Base-by-base conservation (phyloP, 2,113 vertebrate genomes). In the Tympanuchus pallidicinctus region DNA sequence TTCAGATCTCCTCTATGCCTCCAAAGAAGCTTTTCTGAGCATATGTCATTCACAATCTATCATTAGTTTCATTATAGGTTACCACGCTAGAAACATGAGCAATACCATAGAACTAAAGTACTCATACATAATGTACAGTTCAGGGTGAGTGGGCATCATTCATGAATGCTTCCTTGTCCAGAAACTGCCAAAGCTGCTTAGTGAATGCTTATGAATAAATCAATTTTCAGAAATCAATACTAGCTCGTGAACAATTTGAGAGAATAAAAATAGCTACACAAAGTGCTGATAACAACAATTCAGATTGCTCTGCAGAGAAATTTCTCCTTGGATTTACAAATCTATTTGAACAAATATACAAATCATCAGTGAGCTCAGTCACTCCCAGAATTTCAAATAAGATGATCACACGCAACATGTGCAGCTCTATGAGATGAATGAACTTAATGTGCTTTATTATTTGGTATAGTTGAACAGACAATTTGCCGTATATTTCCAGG, bases 171-270 rank as follows among this genome's bases (percentile, higher is more conserved):
- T 57, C 22, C 25, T 25, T n/a, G 18, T 48, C 28, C 27, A 40
- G 61, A 74, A 91, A n/a, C 4, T 7, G 5, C 40, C 42, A 89
- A 80, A 82, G 16, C 7, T 79, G 1, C 8, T 89, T 74, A 59
- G 14, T 64, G 25, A 66, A 79, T 10, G 6, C 22, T 42, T 66
- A 36, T 25, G 67, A 89, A 82, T 59, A 66, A 89, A 82, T 60
- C 32, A 30, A 70, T 75, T 89, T 88, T 89, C 56, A 69, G 78
- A 86, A 85, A 83, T 83, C 47, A 57, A 28, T 85, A 66, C 1
- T 2, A 16, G 1, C 8, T 84, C 54, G 16, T 7, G 11, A 90
- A 75, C 16, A 59, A 57, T 86, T 81, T 88, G 40, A 43, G 52
- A 66, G 25, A 54, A 30, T 59, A 52, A 74, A 88, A 83, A 18